Percentiles rank a stretch among this genome's conserved stretches.
phyloP scores from a whole-genome alignment of 2,113 vertebrate species.

The Siniperca knerii region DNA sequence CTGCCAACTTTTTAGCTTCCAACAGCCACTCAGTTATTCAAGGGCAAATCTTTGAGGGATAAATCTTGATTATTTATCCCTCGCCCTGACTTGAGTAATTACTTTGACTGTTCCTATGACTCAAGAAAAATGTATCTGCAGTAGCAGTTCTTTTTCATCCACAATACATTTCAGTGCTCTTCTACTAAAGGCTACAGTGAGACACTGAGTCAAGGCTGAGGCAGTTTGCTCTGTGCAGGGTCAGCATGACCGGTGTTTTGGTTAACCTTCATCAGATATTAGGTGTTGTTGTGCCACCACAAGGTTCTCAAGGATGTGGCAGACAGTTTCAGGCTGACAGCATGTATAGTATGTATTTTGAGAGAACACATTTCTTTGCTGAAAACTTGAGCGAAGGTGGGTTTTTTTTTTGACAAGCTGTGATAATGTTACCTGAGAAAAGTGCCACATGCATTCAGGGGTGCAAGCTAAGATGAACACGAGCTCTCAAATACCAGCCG shows the following conservation, averaged over 20 bases:
- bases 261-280: conserved; percentile 40
- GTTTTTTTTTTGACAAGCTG: not conserved
- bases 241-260: conserved; percentile 65
- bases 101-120: conserved; percentile 22
- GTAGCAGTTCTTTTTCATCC: not conserved
- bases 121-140: conserved; percentile 17
- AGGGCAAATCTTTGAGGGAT: conserved; percentile 45
- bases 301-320: conserved; percentile 34
- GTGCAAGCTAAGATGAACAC: conserved; percentile 1
- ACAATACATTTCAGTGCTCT: not conserved
- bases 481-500: conserved; percentile 17
- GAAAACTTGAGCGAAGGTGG: conserved; percentile 11
- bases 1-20: conserved; percentile 26
- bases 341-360: conserved; percentile 12
- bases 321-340: not conserved
- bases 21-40: conserved; percentile 35
- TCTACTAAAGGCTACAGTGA: not conserved
- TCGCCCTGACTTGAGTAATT: conserved; percentile 42
- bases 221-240: conserved; percentile 29
- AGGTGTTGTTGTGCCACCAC: conserved; percentile 31
- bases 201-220: conserved; percentile 30
- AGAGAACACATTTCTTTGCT: conserved; percentile 36
- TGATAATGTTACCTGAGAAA: conserved; percentile 38
- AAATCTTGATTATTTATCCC: conserved; percentile 49
- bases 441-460: conserved; percentile 20